Evolutionary conservation across 2,888 invertebrate species (phyloP), one percentile per base, ranked within the genome.

Genomic region (Brachypalpus laphriformis): DNA sequence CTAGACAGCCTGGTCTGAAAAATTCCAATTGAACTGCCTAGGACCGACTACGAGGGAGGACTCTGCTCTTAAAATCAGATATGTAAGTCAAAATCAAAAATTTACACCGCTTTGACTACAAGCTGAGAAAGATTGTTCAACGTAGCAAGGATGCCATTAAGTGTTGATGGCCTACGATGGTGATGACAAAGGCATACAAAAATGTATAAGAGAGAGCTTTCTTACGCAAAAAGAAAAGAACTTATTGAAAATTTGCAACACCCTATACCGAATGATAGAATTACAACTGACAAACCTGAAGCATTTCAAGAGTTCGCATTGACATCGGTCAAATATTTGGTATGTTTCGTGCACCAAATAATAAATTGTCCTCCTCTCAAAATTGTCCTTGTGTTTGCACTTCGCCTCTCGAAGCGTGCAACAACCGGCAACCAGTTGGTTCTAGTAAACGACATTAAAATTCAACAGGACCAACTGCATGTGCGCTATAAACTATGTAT

Each of bases 241-340:
- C n/a, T n/a, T n/a, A n/a, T n/a, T n/a, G n/a, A n/a, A n/a, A 25
- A 25, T 2, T 25, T 16, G 42, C 6, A 20, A 3, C 56, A 56
- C 56, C 56, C 56, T 56, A 16, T 56, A 34, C 16, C 18, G 7
- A 2, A 34, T 34, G 6, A 47, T 0, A 5, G 9, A 8, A 20
- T 20, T 45, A 4, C 42, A 14, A 20, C 7, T 9, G 5, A 34
- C 7, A 14, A 18, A 34, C n/a, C 45, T 20, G 20, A 0, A 9
- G 11, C 28, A 14, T 37, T 8, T 8, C 9, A 22, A 25, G 4
- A 28, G 1, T 34, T 14, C 11, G 22, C 20, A 20, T 34, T 31
- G 47, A 31, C 49, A 7, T 34, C 22, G 7, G 20, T 31, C 65
- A 49, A 37, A 49, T 66, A 14, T 51, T 66, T 37, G 37, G 9